Evolutionary conservation across 2,888 invertebrate genomes (phyloP).

Genomic region (Mycalesis mineus): DNA sequence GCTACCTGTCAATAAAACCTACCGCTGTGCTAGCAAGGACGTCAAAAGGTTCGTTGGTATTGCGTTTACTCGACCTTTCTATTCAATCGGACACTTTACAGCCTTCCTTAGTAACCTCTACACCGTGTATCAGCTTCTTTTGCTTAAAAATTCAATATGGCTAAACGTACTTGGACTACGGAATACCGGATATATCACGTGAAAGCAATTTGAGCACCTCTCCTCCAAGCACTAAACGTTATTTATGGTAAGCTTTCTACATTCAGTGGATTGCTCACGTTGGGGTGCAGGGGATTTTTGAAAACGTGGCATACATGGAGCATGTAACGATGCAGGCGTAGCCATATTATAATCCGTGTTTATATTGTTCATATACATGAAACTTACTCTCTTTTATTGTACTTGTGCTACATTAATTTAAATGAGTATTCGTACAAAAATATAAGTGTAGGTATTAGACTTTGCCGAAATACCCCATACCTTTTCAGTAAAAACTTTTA

Average conservation of each 20-base stretch:
- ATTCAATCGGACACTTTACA: background rate
- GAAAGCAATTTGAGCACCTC: conserved; percentile 75
- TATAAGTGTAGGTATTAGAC: too few species aligned
- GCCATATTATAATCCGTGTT: too few species aligned
- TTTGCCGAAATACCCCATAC: too few species aligned
- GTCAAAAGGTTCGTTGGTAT: background rate
- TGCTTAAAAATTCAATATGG: conserved; percentile 71
- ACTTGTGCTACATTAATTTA: too few species aligned
- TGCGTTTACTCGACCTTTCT: background rate
- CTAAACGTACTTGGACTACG: conserved; percentile 59
- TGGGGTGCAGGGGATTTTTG: conserved; percentile 63
- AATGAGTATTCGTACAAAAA: too few species aligned
- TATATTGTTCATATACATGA: too few species aligned
- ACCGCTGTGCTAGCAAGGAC: background rate
- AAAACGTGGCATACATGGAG: conserved; percentile 27
- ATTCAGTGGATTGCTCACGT: conserved; percentile 68
- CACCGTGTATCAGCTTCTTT: conserved; percentile 40
- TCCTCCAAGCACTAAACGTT: conserved; percentile 68
- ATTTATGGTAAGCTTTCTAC: conserved; percentile 70
- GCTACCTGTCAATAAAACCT: background rate
- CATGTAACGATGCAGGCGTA: background rate
- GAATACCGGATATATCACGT: conserved; percentile 61
- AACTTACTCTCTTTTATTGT: too few species aligned
- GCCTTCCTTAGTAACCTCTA: background rate
- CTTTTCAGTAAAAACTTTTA: too few species aligned